These are phyloP conservation scores for Plestiodon gilberti DNA, from an alignment of 2,113 vertebrate species.

Conservation along the genomic window DNA sequence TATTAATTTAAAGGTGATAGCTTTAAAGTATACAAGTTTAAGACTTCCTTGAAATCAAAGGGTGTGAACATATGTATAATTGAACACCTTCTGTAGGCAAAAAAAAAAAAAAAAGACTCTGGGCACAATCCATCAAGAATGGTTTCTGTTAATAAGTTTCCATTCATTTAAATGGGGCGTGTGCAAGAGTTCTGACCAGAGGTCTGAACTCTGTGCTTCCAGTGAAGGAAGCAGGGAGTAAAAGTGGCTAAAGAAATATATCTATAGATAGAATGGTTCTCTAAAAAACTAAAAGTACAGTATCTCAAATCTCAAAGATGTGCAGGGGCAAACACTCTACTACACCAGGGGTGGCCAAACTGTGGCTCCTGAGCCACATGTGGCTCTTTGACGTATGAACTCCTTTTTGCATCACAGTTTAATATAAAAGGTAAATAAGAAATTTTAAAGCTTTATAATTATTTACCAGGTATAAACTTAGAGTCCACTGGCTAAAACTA, in stretches of 20 bases:
- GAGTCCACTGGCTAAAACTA: too few species aligned
- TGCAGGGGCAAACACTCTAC: neutral
- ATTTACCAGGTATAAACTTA: too few species aligned
- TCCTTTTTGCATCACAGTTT: too few species aligned
- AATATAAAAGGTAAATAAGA: too few species aligned
- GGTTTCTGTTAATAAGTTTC: neutral
- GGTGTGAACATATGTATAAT: neutral
- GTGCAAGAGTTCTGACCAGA: neutral
- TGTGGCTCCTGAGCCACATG: too few species aligned
- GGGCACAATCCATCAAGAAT: neutral
- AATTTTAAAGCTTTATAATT: too few species aligned
- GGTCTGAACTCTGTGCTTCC: neutral
- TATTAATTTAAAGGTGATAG: slow-evolving; percentile 35
- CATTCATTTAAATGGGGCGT: neutral
- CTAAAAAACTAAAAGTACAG: neutral
- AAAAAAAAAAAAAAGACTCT: neutral
- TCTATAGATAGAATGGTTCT: neutral
- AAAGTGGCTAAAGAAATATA: neutral
- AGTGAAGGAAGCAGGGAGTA: neutral
- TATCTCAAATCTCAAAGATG: neutral
- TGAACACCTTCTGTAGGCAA: neutral
- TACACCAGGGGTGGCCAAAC: too few species aligned
- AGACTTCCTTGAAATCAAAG: slow-evolving; percentile 15
- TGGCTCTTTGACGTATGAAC: too few species aligned
- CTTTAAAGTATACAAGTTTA: slow-evolving; percentile 18